Base-by-base conservation (phyloP, 2,888 invertebrate genomes). In the Agonopterix alstromeriana region DNA sequence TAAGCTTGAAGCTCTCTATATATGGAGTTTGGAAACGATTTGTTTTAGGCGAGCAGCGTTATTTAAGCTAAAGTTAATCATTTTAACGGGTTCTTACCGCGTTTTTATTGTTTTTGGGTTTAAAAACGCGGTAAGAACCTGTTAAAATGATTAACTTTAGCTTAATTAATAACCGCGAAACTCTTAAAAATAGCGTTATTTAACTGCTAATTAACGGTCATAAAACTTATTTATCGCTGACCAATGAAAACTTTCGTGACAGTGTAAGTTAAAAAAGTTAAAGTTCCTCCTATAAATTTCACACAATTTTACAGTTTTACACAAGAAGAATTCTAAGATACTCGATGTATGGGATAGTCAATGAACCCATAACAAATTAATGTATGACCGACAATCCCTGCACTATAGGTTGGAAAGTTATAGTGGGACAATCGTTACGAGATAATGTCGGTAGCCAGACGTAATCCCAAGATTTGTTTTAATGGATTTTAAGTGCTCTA, bases 401-500 rank as follows among this genome's bases (percentile, higher is more conserved):
- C 56, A 61, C 52, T 56, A 66, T 56, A 60, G 54, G 70, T 75
- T 70, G 50, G 61, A 72, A 73, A 77, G 73, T 72, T 67, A 67
- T 70, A 68, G 68, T 53, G 56, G 56, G 65, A 73, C 71, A 77
- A 74, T 73, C 66, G 55, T 54, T 54, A 48, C 52, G 51, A 65
- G 77, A 77, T 79, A 78, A 73, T 67, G 63, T 55, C 65, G 63
- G 69, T 69, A 72, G 73, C 63, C 42, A 61, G 67, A 65, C 70
- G 67, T 75, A 75, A 80, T 77, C 70, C 76, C 57, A 61, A 73
- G 73, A 76, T 77, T 65, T 70, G 69, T 69, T 79, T 75, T 82
- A 84, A 84, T 85, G 84, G 82, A 79, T 75, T 78, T 68, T 67
- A 76, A 78, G 79, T 73, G 76, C 66, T 71, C 63, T 70, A 73